Percentiles rank a stretch among this genome's conserved stretches.
phyloP scores from a whole-genome alignment of 2,797 vertebrate species.

The Anguilla obscura region DNA sequence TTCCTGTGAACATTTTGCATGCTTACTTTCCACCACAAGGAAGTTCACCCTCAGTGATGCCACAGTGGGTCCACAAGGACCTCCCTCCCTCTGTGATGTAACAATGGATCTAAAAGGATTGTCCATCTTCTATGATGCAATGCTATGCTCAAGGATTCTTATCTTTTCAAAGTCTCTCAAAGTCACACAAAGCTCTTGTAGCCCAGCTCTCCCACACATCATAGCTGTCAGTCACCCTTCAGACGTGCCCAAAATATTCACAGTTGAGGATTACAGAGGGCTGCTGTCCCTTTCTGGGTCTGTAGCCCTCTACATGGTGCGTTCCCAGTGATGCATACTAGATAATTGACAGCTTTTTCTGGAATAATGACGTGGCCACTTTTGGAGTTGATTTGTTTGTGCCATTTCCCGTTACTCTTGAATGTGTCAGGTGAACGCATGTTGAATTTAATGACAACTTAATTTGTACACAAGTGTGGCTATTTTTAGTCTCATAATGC shows the following conservation, averaged over 20 bases:
- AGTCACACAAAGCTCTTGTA: neutral
- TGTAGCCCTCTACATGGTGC: neutral
- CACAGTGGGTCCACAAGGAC: neutral
- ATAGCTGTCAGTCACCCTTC: neutral
- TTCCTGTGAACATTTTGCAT: neutral
- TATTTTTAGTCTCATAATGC: conserved; percentile 10
- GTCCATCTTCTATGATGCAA: neutral
- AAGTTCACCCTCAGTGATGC: neutral
- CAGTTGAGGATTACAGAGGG: neutral
- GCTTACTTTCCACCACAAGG: neutral
- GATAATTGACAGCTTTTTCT: neutral
- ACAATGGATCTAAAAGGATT: neutral
- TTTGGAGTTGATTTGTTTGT: neutral
- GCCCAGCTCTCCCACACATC: neutral
- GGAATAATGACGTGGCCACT: neutral
- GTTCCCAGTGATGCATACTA: neutral
- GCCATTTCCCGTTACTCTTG: neutral
- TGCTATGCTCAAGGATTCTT: conserved; percentile 40
- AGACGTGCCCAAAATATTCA: neutral
- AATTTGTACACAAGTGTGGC: conserved; percentile 15
- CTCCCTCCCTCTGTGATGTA: neutral
- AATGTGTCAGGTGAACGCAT: neutral
- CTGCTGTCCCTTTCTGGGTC: neutral
- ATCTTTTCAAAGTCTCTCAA: neutral
- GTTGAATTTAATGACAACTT: neutral